These are phyloP conservation scores for Hypotaenidia philippensis DNA, from an alignment of 2,797 vertebrate genomes.

Conservation along the genomic window DNA sequence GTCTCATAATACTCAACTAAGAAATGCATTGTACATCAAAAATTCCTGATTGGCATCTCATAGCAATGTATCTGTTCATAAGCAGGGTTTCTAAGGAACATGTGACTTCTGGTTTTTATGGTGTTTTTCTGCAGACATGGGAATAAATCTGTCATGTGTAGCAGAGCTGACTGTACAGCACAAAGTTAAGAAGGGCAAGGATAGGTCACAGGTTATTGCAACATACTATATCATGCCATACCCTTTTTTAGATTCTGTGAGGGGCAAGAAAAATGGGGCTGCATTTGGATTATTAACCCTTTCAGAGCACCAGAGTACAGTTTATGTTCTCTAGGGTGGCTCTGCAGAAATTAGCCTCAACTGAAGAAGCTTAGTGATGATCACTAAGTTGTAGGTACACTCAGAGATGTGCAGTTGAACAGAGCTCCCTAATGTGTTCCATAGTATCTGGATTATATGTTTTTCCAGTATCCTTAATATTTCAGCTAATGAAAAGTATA, in stretches of 20 bases:
- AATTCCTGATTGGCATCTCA: too few species aligned
- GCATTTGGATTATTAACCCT: not conserved
- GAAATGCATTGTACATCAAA: not conserved
- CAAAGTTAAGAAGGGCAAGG: not conserved
- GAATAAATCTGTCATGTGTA: not conserved
- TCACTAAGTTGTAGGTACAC: not conserved
- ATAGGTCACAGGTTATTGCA: not conserved
- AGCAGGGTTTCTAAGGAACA: not conserved
- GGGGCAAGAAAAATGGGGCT: not conserved
- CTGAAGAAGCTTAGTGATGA: not conserved
- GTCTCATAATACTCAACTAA: not conserved
- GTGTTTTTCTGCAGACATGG: not conserved
- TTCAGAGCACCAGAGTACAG: not conserved
- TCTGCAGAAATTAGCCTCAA: not conserved
- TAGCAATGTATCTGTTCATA: not conserved
- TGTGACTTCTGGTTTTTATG: not conserved
- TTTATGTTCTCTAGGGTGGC: not conserved
- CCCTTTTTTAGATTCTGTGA: not conserved
- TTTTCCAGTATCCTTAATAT: not conserved
- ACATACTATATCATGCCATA: not conserved
- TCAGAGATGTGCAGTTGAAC: not conserved
- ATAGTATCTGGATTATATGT: not conserved
- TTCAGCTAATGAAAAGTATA: not conserved
- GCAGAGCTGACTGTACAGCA: not conserved
- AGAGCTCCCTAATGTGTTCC: not conserved